Conservation (phyloP, 2,797 vertebrate genomes). For the Hephaestus fuliginosus region DNA sequence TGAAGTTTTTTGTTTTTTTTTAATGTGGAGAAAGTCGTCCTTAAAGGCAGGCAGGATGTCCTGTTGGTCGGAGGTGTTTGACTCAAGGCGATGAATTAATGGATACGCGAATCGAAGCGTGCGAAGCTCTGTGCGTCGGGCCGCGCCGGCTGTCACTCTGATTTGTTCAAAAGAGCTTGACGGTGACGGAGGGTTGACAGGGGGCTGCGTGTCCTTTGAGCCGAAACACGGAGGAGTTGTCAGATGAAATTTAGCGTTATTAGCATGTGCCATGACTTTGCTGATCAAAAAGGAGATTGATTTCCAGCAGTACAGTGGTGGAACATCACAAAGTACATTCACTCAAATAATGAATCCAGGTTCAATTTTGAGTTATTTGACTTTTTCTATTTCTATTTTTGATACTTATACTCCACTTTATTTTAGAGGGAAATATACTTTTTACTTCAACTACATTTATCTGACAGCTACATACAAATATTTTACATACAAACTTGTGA, state of each 20-base stretch:
- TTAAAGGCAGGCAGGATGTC: neutral
- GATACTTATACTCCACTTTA: neutral
- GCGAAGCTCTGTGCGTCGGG: neutral
- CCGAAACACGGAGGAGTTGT: constrained; percentile 19
- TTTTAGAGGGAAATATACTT: neutral
- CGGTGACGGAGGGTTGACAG: constrained; percentile 24
- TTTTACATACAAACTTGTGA: neutral
- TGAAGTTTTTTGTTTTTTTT: neutral
- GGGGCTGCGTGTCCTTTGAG: constrained; percentile 16
- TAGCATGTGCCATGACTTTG: neutral
- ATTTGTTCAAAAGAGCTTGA: constrained; percentile 20
- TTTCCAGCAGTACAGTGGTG: neutral
- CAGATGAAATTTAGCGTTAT: constrained; percentile 22
- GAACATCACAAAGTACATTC: neutral
- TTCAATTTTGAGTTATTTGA: neutral
- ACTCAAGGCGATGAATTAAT: neutral
- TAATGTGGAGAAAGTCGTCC: constrained; percentile 3
- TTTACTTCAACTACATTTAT: neutral
- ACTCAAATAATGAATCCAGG: neutral
- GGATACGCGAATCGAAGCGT: neutral
- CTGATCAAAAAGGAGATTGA: neutral
- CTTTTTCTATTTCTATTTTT: neutral
- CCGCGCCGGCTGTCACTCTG: constrained; percentile 2
- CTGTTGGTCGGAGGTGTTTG: neutral
- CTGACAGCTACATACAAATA: neutral